Conservation (phyloP, 2,888 invertebrate genomes). For the Oxyteleia sp. region DNA sequence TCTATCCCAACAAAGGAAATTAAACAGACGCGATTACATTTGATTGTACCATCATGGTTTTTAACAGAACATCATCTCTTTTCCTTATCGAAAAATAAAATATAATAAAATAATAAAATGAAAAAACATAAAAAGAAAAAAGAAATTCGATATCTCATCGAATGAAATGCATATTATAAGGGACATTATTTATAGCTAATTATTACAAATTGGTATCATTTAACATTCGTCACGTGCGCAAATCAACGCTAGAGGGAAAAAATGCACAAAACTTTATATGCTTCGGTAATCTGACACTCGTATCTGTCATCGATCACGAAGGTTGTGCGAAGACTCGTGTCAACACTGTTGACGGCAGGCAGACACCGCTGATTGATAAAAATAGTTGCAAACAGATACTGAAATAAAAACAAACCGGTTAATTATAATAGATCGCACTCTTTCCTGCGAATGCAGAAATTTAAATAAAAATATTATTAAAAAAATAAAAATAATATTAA, state of each 20-base stretch:
- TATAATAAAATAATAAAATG: not conserved
- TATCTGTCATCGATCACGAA: slow-evolving; percentile 49
- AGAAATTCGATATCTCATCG: not conserved
- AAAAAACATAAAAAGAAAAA: too few relatives aligned
- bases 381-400: slow-evolving; percentile 8
- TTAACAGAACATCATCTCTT: not conserved
- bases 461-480: too few relatives aligned
- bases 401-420: not conserved
- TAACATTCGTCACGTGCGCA: slow-evolving; percentile 7
- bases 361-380: slow-evolving; percentile 15
- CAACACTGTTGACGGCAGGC: slow-evolving; percentile 1
- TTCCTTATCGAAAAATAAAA: not conserved
- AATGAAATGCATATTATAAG: not conserved
- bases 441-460: too few relatives aligned
- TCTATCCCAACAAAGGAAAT: slow-evolving; percentile 21
- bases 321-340: slow-evolving; percentile 27
- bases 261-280: not conserved
- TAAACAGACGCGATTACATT: slow-evolving; percentile 2
- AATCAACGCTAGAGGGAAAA: not conserved
- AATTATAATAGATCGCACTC: not conserved
- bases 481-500: too few relatives aligned
- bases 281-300: slow-evolving; percentile 24
- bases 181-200: slow-evolving; percentile 8
- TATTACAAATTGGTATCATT: slow-evolving; percentile 34
- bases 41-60: not conserved